Evolutionary conservation across 2,797 vertebrate genomes (phyloP), one percentile per base, ranked within the genome.

Genomic region (Microhierax caerulescens): DNA sequence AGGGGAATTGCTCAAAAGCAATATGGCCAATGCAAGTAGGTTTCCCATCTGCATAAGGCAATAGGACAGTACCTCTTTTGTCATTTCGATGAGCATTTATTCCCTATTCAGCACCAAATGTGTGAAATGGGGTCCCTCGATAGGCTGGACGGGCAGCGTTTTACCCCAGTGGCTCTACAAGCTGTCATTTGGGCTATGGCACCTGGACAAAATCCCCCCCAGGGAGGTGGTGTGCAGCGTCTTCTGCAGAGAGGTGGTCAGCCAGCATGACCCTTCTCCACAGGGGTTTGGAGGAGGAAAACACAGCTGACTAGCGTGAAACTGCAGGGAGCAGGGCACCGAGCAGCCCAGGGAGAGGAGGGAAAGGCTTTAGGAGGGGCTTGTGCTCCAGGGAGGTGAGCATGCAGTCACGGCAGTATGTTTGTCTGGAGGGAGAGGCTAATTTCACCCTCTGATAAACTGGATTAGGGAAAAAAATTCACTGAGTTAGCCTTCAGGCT

Each of bases 361-460:
- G 32, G 27, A 81, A 87, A 76, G 16, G 22, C 13, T 91, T 25
- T 65, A 37, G 45, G 30, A 59, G 13, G 13, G 9, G 4, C 15
- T 34, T 27, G 28, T 16, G 24, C 37, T 72, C 39, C 23, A 23
- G 39, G 57, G 30, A 65, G 5, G 30, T 5, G 4, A 67, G 13
- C 0, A 1, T 23, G 63, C 22, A 1, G 5, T 54, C n/a, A 76
- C 70, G 59, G 67, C 63, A 65, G 15, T 13, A 47, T 0, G 0
- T 53, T 63, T 3, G 1, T 60, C 70, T 47, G 3, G 1, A 18
- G 17, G 28, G 10, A 87, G 20, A 82, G 37, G 34, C 13, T 54
- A 51, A 93, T 92, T 95, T 93, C 61, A 90, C 25, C 59, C 77
- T 90, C 79, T 69, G 34, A 56, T 70, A 85, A 79, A 70, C 28